phyloP scores from a whole-genome alignment of 1,140 invertebrate genomes.

The Apolygus lucorum region DNA sequence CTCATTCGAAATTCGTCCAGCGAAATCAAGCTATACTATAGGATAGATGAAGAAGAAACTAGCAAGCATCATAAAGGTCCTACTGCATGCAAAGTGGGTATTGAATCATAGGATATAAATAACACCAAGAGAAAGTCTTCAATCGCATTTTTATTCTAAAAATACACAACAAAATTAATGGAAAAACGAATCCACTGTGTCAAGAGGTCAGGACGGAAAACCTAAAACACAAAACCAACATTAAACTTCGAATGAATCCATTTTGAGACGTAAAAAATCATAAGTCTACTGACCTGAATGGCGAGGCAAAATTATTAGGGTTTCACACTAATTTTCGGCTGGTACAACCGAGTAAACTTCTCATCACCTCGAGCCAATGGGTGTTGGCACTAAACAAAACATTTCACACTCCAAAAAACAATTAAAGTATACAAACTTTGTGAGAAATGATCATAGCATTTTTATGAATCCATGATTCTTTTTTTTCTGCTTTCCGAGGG shows the following conservation, averaged over 20 bases:
- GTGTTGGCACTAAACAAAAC: not conserved
- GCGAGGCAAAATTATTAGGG: not conserved
- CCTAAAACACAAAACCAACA: conserved; percentile 10
- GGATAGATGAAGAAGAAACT: conserved; percentile 10
- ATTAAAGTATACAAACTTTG: not conserved
- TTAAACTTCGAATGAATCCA: not conserved
- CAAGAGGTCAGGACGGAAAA: not conserved
- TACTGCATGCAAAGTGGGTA: conserved; percentile 7
- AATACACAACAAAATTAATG: conserved; percentile 12
- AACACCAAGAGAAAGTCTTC: not conserved
- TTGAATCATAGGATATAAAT: conserved; percentile 17
- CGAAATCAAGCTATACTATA: no score
- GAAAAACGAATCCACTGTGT: conserved; percentile 4
- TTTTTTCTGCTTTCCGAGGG: no score
- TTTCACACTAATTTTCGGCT: not conserved
- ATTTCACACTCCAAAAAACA: not conserved
- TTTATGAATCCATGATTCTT: no score
- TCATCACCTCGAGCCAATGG: not conserved
- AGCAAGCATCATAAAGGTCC: not conserved
- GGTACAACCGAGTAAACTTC: not conserved
- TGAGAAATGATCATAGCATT: not conserved
- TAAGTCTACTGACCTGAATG: conserved; percentile 3
- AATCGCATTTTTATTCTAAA: not conserved
- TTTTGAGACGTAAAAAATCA: not conserved
- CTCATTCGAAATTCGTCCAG: not conserved